Evolutionary conservation across 2,888 invertebrate species (phyloP).

Genomic region (Smittia sp.): DNA sequence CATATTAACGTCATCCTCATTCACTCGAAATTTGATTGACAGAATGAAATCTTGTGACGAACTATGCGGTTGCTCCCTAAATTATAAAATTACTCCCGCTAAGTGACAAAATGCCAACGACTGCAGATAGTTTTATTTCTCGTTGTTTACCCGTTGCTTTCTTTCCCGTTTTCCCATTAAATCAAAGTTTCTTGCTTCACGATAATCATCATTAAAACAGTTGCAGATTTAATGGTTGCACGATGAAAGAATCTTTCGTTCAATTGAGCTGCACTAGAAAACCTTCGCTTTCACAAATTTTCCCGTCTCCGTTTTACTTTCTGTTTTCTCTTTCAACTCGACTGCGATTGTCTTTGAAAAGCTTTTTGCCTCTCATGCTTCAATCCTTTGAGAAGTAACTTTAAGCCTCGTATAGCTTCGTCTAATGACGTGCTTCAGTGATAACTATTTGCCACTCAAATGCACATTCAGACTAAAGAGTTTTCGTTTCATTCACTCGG

Average conservation of each 20-base stretch:
- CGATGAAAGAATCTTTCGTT: neutral
- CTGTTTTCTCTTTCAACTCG: neutral
- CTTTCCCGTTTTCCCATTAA: neutral
- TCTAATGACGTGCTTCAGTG: neutral
- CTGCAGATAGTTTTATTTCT: neutral
- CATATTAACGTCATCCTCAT: too few species aligned
- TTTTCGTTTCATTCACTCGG: neutral
- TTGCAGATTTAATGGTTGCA: neutral
- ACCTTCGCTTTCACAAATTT: too few species aligned
- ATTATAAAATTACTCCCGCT: too few species aligned
- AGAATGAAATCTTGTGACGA: too few species aligned
- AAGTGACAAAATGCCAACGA: neutral
- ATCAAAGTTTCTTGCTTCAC: neutral
- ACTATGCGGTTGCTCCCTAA: too few species aligned
- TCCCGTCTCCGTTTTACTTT: neutral
- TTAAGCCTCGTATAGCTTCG: neutral
- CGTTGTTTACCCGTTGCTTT: neutral
- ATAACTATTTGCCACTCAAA: constrained; percentile 18
- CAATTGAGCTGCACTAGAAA: neutral
- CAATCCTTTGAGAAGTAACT: neutral
- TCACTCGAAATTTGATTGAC: too few species aligned
- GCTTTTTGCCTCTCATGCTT: neutral
- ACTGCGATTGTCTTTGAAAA: neutral
- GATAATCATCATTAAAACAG: neutral
- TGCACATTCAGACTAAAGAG: neutral